A percentile compares a stretch with the other conserved stretches of the same genome.
Evolutionary conservation across 2,797 vertebrate genomes (phyloP).

Genomic region (Phoeniculus purpureus): DNA sequence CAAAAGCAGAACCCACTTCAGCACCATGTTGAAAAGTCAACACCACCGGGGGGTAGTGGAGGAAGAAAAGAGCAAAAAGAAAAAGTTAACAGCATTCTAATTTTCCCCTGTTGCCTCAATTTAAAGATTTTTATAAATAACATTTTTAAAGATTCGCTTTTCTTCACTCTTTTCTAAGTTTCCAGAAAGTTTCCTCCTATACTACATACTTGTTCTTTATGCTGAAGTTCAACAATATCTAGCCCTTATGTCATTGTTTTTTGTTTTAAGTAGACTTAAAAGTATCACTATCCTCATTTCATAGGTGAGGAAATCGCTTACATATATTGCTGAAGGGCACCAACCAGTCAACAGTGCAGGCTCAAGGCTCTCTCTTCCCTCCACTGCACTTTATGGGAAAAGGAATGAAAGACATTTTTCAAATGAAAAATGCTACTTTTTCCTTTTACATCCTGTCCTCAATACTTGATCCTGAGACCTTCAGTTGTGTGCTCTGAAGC

Average conservation of each 20-base stretch:
- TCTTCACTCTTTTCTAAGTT: not conserved
- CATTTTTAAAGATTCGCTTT: conserved; percentile 21
- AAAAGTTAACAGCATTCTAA: conserved; percentile 29
- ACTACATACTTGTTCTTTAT: not conserved
- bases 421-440: conserved; percentile 1
- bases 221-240: not conserved
- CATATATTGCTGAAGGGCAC: conserved; percentile 49
- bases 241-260: not conserved
- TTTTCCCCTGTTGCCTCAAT: conserved; percentile 42
- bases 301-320: conserved; percentile 48
- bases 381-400: not conserved
- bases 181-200: not conserved
- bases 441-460: conserved; percentile 4
- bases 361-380: not conserved
- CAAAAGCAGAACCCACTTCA: conserved; percentile 51
- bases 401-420: conserved; percentile 11
- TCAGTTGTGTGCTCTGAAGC: not conserved
- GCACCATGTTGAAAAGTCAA: conserved; percentile 48
- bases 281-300: conserved; percentile 42
- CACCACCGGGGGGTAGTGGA: accelerated
- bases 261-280: not conserved
- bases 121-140: conserved; percentile 40
- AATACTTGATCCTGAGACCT: not conserved
- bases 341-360: conserved; percentile 18
- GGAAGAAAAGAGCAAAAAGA: not conserved